Evolutionary conservation across 2,113 vertebrate species (phyloP), one percentile per base, ranked within the genome.

Genomic region (Dolichallabes microphthalmus): DNA sequence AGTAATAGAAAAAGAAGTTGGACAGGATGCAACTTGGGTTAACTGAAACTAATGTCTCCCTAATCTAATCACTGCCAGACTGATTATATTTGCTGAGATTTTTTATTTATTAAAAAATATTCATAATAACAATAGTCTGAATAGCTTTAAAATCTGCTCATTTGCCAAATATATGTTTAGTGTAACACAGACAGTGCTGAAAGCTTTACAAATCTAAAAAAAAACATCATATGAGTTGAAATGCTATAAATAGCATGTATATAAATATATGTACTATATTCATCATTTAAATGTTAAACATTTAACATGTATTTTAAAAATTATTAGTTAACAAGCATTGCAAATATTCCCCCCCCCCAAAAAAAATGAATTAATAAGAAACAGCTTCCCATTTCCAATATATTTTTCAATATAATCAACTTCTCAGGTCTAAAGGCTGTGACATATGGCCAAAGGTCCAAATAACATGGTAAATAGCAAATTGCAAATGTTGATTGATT

Each of bases 401-500:
- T 53, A 69, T 80, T 53, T 39, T 82, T 55, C 58, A 66, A 55
- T 57, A 35, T 53, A 53, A 64, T 82, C 69, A 82, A 75, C n/a
- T 64, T 74, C 45, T 63, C 73, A n/a, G 71, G 2, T 86, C 30
- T 82, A 92, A 92, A 94, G 93, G 90, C 92, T 91, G 91, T 93
- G 94, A 93, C 93, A 92, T 91, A 90, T 90, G 91, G 92, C 88
- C 91, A 93, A 91, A 92, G 92, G 91, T 92, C 92, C 94, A 94
- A 94, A 94, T 92, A 94, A 85, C 61, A 92, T 88, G 91, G 95
- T 94, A 95, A 95, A 95, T 95, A 95, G 90, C 95, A 95, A 94
- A 89, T 94, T 95, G 95, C 95, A 95, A 95, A 95, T 95, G 92
- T 75, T 83, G 89, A 95, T 95, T 93, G 95, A 95, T 95, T 95